Evolutionary conservation across 2,113 vertebrate genomes (phyloP).

Genomic region (Myotis brandtii): DNA sequence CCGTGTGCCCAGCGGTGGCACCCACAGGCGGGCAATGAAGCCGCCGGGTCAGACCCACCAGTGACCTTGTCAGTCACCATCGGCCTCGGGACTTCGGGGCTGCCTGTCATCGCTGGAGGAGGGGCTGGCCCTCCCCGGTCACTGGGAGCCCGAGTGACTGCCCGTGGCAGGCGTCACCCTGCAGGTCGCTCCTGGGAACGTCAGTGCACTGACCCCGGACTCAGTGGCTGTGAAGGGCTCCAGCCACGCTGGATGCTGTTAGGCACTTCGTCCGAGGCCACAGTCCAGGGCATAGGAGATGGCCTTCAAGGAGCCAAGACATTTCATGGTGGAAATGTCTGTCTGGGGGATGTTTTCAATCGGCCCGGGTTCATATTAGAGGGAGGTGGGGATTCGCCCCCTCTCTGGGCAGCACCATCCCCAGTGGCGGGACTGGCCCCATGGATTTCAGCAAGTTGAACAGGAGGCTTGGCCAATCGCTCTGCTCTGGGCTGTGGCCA

Average conservation of each 20-base stretch:
- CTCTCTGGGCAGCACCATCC: rapidly evolving
- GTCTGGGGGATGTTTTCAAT: rapidly evolving
- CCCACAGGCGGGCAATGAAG: background rate
- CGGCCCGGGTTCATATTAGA: rapidly evolving
- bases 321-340: rapidly evolving
- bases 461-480: rapidly evolving
- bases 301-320: background rate
- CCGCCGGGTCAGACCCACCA: background rate
- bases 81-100: rapidly evolving
- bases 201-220: rapidly evolving
- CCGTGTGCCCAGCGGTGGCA: background rate
- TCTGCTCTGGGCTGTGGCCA: background rate
- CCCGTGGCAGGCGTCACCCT: background rate
- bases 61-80: no score
- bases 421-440: rapidly evolving
- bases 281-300: rapidly evolving
- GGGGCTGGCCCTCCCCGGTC: background rate
- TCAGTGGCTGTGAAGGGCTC: rapidly evolving
- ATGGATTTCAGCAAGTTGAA: rapidly evolving
- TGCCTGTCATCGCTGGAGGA: background rate
- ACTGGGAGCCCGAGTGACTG: background rate
- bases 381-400: rapidly evolving
- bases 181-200: background rate
- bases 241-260: rapidly evolving
- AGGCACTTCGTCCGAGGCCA: background rate